A percentile compares a stretch with the other conserved stretches of the same genome.
Evolutionary conservation across 2,888 invertebrate genomes (phyloP).

Genomic region (Morpho helenor): DNA sequence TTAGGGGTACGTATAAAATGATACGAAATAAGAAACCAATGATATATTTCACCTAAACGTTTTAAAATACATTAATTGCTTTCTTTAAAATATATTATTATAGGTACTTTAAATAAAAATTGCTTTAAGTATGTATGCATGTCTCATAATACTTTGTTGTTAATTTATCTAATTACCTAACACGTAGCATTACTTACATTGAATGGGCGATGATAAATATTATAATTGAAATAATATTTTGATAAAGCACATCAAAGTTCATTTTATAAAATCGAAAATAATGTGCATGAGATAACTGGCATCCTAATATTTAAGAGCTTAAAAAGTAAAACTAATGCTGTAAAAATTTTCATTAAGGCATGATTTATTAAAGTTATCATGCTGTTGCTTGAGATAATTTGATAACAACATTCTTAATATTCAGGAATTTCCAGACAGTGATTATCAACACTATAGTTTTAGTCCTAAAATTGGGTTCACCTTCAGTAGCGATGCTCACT

Average conservation of each 20-base stretch:
- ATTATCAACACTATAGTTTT: conserved; percentile 54
- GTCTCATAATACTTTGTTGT: conserved; percentile 28
- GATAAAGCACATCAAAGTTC: background rate
- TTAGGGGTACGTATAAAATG: conserved; percentile 59
- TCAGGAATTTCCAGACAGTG: conserved; percentile 60
- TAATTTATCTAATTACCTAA: conserved; percentile 16
- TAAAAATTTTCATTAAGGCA: conserved; percentile 46
- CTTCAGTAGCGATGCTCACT: conserved; percentile 47
- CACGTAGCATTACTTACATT: conserved; percentile 9
- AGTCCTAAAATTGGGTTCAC: conserved; percentile 68
- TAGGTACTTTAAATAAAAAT: conserved; percentile 19
- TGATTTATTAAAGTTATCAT: conserved; percentile 33
- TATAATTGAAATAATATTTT: conserved; percentile 1
- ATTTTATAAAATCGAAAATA: background rate
- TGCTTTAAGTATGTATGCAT: conserved; percentile 48
- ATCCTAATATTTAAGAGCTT: conserved; percentile 38
- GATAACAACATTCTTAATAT: conserved; percentile 59
- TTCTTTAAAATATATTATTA: conserved; percentile 8
- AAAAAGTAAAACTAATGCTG: conserved; percentile 47
- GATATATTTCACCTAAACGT: background rate
- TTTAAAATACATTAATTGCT: conserved; percentile 16
- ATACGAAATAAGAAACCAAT: background rate
- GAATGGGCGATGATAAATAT: conserved; percentile 17
- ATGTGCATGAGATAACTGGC: conserved; percentile 15
- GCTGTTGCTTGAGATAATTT: conserved; percentile 36